Conservation (phyloP, 2,888 invertebrate species). For the Horisme vitalbata region DNA sequence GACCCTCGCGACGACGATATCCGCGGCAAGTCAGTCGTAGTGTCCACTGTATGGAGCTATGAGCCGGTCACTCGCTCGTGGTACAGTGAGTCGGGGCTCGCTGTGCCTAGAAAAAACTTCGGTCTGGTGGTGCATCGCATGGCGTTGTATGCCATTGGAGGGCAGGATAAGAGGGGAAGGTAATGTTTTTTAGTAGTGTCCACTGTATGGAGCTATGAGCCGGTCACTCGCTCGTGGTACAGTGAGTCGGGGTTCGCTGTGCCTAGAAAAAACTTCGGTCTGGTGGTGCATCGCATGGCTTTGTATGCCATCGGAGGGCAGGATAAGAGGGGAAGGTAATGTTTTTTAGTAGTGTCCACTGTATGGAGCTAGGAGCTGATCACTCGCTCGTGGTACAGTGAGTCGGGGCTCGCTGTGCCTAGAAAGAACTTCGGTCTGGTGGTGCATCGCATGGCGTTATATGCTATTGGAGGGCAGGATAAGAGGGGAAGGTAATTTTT, state of each 20-base stretch:
- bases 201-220: constrained; percentile 88
- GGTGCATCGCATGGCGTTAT: constrained; percentile 85
- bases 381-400: constrained; percentile 84
- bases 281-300: constrained; percentile 85
- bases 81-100: constrained; percentile 84
- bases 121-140: constrained; percentile 85
- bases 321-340: constrained; percentile 83
- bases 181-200: constrained; percentile 46
- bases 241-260: constrained; percentile 83
- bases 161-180: constrained; percentile 85
- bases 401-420: constrained; percentile 82
- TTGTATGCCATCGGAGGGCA: constrained; percentile 89
- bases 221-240: constrained; percentile 84
- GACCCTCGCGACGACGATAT: constrained; percentile 84
- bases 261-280: constrained; percentile 86
- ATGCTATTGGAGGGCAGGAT: constrained; percentile 36
- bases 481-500: background rate
- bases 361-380: constrained; percentile 88
- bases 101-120: constrained; percentile 85
- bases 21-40: constrained; percentile 80
- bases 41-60: constrained; percentile 87
- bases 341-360: constrained; percentile 59
- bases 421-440: constrained; percentile 88
- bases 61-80: constrained; percentile 85
- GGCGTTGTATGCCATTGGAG: constrained; percentile 88